Conservation (phyloP, 1,140 invertebrate species). For the Chionoecetes opilio region DNA sequence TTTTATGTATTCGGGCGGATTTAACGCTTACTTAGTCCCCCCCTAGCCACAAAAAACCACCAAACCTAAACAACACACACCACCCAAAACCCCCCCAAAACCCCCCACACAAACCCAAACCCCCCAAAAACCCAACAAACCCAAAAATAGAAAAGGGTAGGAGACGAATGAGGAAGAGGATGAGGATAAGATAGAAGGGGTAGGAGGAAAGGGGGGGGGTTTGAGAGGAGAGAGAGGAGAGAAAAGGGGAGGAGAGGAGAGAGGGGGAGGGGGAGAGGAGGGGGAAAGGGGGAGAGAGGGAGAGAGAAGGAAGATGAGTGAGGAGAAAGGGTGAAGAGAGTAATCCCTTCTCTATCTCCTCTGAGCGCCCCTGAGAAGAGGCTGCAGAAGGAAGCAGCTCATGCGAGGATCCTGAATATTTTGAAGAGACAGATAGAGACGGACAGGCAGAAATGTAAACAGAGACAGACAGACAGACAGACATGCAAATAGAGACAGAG, state of each 20-base stretch:
- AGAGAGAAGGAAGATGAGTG: not conserved
- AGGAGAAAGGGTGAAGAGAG: not conserved
- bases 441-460: not conserved
- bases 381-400: not conserved
- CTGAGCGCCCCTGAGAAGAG: not conserved
- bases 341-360: slow-evolving; percentile 2
- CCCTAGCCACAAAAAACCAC: too few species aligned
- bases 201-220: too few species aligned
- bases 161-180: too few species aligned
- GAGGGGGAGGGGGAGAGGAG: too few species aligned
- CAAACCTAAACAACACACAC: too few species aligned
- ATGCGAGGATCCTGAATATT: not conserved
- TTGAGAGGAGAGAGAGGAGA: not conserved
- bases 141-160: too few species aligned
- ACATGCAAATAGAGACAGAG: not conserved
- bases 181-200: too few species aligned
- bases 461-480: not conserved
- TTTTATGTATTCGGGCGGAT: too few species aligned
- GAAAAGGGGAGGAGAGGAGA: not conserved
- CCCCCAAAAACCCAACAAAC: too few species aligned
- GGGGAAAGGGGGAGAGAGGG: not conserved
- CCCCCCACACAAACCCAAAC: too few species aligned
- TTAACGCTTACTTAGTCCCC: too few species aligned
- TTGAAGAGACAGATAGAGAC: not conserved
- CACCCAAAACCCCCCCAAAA: too few species aligned